A percentile compares a stretch with the other conserved stretches of the same genome.
Evolutionary conservation across 2,113 vertebrate species (phyloP).

Genomic region (Phalacrocorax carbo): DNA sequence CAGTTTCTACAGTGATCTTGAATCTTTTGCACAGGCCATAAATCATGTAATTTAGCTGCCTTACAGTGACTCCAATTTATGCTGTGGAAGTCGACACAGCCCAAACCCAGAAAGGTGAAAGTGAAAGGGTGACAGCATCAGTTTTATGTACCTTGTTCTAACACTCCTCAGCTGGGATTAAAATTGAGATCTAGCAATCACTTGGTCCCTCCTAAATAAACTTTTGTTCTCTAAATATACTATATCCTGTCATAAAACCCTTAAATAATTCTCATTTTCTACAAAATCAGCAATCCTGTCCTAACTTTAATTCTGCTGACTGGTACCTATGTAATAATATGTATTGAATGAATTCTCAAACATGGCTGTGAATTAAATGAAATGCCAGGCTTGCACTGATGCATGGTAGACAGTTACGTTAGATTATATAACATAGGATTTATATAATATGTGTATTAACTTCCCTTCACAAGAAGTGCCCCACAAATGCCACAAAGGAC

Average conservation of each 20-base stretch:
- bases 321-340: not conserved
- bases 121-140: not conserved
- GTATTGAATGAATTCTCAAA: not conserved
- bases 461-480: not conserved
- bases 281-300: not conserved
- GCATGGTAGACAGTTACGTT: not conserved
- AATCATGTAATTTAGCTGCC: not conserved
- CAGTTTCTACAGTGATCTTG: not conserved
- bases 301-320: not conserved
- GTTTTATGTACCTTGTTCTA: not conserved
- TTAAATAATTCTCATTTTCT: not conserved
- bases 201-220: not conserved
- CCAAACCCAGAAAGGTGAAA: not conserved
- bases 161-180: not conserved
- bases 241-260: not conserved
- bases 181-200: not conserved
- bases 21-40: not conserved
- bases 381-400: not conserved
- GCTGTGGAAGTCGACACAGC: not conserved
- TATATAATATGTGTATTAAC: accelerated
- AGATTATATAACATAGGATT: not conserved
- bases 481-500: not conserved
- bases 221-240: not conserved
- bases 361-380: not conserved
- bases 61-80: not conserved